Evolutionary conservation across 2,797 vertebrate genomes (phyloP), one percentile per base, ranked within the genome.

Genomic region (Sorex maritimensis): DNA sequence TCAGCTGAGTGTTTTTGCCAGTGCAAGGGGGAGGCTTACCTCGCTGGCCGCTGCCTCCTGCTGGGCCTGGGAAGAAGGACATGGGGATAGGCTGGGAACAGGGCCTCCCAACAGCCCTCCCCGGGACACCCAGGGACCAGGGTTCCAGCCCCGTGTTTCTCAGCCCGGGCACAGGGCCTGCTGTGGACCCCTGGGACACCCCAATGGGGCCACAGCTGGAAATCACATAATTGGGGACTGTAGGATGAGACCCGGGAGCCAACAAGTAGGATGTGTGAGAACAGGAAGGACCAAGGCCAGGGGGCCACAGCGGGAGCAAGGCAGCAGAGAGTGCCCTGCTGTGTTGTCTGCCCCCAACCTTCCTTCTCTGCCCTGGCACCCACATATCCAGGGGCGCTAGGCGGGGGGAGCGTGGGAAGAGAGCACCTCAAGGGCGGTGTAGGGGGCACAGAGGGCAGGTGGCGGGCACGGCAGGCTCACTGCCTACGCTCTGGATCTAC

Each of bases 21-120:
- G 12, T 34, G 61, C 80, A 26, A 61, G 55, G 15, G 26, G 28
- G 83, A 88, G 75, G 55, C 95, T 96, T 88, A 95, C 96, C 96
- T 95, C 92, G 38, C 85, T 21, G 0, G 65, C 71, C 63, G 44
- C 86, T 61, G 87, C 55, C 55, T 94, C 81, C 81, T 10, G 85
- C 24, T 14, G 82, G 72, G 52, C 89, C 96, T 96, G 91, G 77
- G 85, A 44, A 92, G 24, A 44, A 68, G 28, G 75, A 38, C 9
- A 34, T 46, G 55, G 69, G 58, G 79, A 55, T 52, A 46, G 34
- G 71, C 21, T 13, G 28, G 71, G 38, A 86, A 44, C 14, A 30
- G 49, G 55, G 28, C 14, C n/a, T 58, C 46, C 68, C 73, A 86
- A 38, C 3, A 91, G 17, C 67, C 75, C 21, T 23, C 78, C 67